Evolutionary conservation across 2,888 invertebrate genomes (phyloP), one percentile per base, ranked within the genome.

Genomic region (Aplocera efformata): DNA sequence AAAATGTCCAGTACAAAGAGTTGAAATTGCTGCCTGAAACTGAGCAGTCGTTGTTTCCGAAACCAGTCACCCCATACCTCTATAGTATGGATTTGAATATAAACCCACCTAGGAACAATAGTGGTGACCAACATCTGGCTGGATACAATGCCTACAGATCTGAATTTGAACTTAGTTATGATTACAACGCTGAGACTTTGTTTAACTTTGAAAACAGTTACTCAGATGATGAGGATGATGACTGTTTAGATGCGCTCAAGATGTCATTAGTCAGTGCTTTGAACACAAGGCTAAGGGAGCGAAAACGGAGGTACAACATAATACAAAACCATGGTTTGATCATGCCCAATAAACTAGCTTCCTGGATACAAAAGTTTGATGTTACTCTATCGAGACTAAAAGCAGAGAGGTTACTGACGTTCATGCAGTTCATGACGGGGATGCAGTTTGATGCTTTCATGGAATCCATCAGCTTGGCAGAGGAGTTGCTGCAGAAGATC

Each of bases 141-240:
- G 96, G 96, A 0, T 97, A 97, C 68, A 94, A 94, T 70, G 92
- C 96, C 10, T 94, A 94, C 3, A 89, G 97, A 44, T 94, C 96
- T 1, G 97, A 97, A 66, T 97, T 97, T 76, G 94, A 94, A 59
- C 86, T 92, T 0, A 96, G 96, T 51, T 94, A 93, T 67, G 96
- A 96, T 70, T 91, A 94, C 47, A 93, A 93, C 62, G 95, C 96
- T 0, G 97, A 97, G 72, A 89, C 90, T 47, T 83, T 94, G 28
- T 81, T 94, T 41, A 79, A 83, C 64, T 75, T 79, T 35, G 81
- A 83, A 45, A 77, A 78, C 42, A 65, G 59, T 28, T 89, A 90
- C 36, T 71, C 80, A 0, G 80, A 81, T 40, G 90, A 91, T 49
- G 76, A 78, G 8, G 72, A 80, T 54, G 88, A 88, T 58, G 78